Percentiles rank a stretch among this genome's conserved stretches.
Conservation (phyloP, 2,888 invertebrate genomes). For the Ochropleura leucogaster region DNA sequence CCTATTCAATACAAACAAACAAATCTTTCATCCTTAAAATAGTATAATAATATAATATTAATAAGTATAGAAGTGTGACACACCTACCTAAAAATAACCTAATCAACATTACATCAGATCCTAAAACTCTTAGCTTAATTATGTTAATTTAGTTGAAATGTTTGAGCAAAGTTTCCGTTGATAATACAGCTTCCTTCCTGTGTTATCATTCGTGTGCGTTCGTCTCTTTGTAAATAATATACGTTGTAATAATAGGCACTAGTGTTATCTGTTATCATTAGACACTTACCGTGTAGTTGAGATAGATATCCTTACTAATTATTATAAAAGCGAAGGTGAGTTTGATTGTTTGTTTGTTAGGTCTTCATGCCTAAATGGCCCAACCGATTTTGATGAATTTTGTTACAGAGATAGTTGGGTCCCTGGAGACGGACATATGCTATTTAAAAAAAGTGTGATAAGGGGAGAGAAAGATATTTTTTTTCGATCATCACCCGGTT, state of each 20-base stretch:
- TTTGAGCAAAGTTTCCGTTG: constrained; percentile 80
- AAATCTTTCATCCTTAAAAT: too few species aligned
- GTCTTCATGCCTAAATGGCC: too few species aligned
- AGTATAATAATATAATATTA: too few species aligned
- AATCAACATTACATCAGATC: constrained; percentile 47
- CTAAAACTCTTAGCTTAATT: constrained; percentile 57
- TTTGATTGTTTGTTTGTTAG: too few species aligned
- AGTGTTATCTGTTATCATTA: constrained; percentile 54
- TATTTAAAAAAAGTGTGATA: too few species aligned
- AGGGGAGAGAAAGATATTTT: too few species aligned
- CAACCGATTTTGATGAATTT: too few species aligned
- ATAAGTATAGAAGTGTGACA: background rate
- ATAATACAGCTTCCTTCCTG: constrained; percentile 85
- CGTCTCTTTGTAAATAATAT: constrained; percentile 37
- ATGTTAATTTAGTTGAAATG: constrained; percentile 62
- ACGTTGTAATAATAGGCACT: constrained; percentile 31
- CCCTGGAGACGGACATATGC: too few species aligned
- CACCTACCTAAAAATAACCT: background rate
- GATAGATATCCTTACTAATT: background rate
- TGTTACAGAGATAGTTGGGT: too few species aligned
- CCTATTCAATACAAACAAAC: too few species aligned
- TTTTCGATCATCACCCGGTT: too few species aligned
- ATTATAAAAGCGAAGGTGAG: too few species aligned
- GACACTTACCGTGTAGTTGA: constrained; percentile 29
- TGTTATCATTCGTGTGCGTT: constrained; percentile 61